Conservation (phyloP, 2,113 vertebrate species). For the Calidris pygmaea region DNA sequence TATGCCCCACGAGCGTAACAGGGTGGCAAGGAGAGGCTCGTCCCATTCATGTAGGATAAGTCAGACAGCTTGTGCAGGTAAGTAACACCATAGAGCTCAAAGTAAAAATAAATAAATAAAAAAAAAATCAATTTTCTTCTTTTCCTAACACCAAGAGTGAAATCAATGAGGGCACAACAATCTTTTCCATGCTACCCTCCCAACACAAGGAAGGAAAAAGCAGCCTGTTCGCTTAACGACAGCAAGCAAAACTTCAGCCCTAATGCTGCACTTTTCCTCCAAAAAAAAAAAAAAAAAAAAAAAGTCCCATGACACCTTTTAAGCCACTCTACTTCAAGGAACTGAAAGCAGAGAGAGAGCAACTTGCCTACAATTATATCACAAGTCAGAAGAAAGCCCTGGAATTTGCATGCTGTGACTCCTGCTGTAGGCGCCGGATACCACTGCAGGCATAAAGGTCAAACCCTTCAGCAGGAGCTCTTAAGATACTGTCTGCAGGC, state of each 20-base stretch:
- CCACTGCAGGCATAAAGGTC: slow-evolving; percentile 27
- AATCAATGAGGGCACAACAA: slow-evolving; percentile 31
- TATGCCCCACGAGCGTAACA: rapidly evolving
- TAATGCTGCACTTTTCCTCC: neutral
- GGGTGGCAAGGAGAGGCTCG: neutral
- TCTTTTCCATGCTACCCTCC: neutral
- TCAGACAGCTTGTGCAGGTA: neutral
- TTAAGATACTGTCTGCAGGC: neutral
- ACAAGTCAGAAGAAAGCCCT: neutral
- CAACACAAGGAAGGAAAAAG: neutral
- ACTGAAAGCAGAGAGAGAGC: neutral
- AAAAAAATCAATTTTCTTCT: slow-evolving; percentile 20
- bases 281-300: neutral
- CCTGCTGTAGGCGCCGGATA: neutral
- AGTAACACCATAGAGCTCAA: neutral
- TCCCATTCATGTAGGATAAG: rapidly evolving
- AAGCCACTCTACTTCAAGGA: neutral
- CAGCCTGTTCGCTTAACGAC: neutral
- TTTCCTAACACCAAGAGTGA: neutral
- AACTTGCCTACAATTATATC: neutral
- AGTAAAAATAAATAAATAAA: neutral
- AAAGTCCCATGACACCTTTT: neutral
- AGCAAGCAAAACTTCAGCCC: neutral
- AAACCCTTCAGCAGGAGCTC: slow-evolving; percentile 31
- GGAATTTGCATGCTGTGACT: neutral